Evolutionary conservation across 1,140 invertebrate species (phyloP).

Genomic region (Drusus annulatus): DNA sequence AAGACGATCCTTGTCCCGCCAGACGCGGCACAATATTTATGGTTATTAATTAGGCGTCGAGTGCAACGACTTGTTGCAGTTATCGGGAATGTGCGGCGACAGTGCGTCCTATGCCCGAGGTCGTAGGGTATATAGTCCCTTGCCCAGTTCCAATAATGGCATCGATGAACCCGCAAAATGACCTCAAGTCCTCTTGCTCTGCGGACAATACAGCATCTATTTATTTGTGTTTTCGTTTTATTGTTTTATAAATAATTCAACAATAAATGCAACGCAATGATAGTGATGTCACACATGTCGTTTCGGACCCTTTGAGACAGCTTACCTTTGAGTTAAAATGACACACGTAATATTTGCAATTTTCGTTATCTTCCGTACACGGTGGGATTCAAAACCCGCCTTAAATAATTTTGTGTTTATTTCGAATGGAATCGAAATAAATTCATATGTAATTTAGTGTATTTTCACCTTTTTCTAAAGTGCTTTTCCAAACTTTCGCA

Average conservation of each 20-base stretch:
- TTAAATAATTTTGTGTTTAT: too few species aligned
- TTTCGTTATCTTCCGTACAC: too few species aligned
- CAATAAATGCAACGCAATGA: neutral
- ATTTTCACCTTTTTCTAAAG: too few species aligned
- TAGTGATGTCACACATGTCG: neutral
- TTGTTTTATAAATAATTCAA: neutral
- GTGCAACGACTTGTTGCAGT: slow-evolving; percentile 39
- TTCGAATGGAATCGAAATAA: too few species aligned
- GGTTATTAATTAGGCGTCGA: slow-evolving; percentile 41
- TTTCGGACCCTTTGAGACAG: too few species aligned
- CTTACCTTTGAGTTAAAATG: too few species aligned
- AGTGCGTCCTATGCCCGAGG: neutral
- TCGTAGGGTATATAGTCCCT: neutral
- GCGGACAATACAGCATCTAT: slow-evolving; percentile 4
- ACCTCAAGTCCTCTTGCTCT: slow-evolving; percentile 18
- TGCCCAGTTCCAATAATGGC: slow-evolving; percentile 1
- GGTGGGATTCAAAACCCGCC: too few species aligned
- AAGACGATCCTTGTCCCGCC: neutral
- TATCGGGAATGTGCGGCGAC: slow-evolving; percentile 6
- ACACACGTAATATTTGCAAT: too few species aligned
- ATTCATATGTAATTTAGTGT: too few species aligned
- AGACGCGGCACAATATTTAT: slow-evolving; percentile 39
- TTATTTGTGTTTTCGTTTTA: slow-evolving; percentile 24
- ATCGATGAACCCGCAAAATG: slow-evolving; percentile 28
- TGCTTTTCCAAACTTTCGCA: too few species aligned